Percentiles rank a stretch among this genome's conserved stretches.
Evolutionary conservation across 2,888 invertebrate species (phyloP).

Genomic region (Latrodectus elegans): DNA sequence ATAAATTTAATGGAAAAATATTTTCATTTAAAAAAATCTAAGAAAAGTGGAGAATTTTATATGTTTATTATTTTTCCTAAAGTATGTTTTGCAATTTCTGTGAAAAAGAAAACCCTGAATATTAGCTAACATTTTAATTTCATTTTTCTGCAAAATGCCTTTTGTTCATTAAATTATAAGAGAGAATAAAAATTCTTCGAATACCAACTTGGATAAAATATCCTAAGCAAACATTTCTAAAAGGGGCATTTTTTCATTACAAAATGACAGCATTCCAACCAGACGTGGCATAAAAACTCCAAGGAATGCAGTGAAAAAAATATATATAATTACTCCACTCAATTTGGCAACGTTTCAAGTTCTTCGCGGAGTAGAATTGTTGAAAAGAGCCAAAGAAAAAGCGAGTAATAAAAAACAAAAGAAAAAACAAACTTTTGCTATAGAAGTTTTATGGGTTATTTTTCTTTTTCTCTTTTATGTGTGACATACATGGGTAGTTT

Average conservation of each 20-base stretch:
- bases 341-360: constrained; percentile 55
- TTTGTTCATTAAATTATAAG: constrained; percentile 49
- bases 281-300: constrained; percentile 30
- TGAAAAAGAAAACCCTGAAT: neutral
- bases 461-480: neutral
- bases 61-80: neutral
- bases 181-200: constrained; percentile 43
- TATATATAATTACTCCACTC: constrained; percentile 53
- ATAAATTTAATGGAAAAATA: too few relatives aligned
- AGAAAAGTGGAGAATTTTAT: neutral
- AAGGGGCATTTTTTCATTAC: constrained; percentile 14
- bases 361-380: neutral
- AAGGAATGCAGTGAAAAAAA: constrained; percentile 45
- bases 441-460: neutral
- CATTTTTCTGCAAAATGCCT: neutral
- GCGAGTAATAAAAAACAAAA: neutral
- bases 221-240: constrained; percentile 38
- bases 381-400: neutral
- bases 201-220: constrained; percentile 33
- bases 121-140: constrained; percentile 5
- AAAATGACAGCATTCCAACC: constrained; percentile 51
- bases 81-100: neutral
- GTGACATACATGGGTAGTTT: neutral
- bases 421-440: constrained; percentile 5
- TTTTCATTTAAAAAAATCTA: too few relatives aligned